Base-by-base conservation (phyloP, 2,113 vertebrate species). In the Regulus satrapa region DNA sequence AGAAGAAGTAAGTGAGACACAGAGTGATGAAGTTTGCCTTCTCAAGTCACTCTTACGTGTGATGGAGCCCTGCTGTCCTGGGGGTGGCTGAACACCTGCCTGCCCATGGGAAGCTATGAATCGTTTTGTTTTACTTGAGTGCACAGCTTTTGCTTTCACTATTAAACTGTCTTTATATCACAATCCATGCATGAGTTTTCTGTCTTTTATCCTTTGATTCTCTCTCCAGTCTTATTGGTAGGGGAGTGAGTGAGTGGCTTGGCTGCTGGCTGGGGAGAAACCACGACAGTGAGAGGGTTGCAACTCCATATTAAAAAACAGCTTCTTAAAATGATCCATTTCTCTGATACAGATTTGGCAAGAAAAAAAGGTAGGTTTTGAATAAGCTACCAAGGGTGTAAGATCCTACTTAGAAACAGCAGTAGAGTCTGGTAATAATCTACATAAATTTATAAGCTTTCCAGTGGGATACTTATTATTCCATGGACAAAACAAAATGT, bases 41-140 rank as follows among this genome's bases (percentile, higher is more conserved):
- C 24, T 45, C 17, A 31, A 18, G 9, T 61, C 31, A 45, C 38
- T 15, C 10, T 45, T n/a, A 45, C 0, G 0, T 4, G 8, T 66
- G 28, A 45, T 40, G 26, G 32, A 10, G 28, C 4, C 12, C 18
- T 61, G 62, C n/a, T 61, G 17, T 54, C n/a, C 46, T 54, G 38
- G 46, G 41, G 13, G n/a, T 38, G 28, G 16, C 59, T 59, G 77
- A 81, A 82, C 38, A 67, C 5, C 77, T 40, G 17, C 18, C 45
- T 52, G 29, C 9, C 24, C 69, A 38, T 14, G 43, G 61, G 29
- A 26, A 59, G 9, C 15, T 6, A 45, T 66, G 28, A 81, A 38
- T 51, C 34, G 17, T 21, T 88, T 20, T 34, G n/a, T n/a, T 82
- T 59, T 77, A 9, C 18, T 21, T 38, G 32, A 68, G 9, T 32